Conservation (phyloP, 1,140 invertebrate genomes). For the Agrypnia vestita region DNA sequence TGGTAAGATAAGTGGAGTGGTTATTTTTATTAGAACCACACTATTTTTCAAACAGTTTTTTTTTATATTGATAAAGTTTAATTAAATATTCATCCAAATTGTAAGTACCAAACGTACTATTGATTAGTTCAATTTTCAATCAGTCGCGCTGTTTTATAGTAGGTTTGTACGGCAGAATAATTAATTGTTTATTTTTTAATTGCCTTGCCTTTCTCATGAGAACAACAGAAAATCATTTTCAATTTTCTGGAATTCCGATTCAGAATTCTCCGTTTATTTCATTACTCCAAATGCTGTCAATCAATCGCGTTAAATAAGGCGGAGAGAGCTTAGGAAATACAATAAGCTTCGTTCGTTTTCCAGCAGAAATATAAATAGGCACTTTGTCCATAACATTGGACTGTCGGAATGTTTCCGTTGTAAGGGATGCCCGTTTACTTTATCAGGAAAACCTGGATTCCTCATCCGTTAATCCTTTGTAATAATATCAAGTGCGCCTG, state of each 20-base stretch:
- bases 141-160: too few relatives aligned
- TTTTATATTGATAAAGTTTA: too few relatives aligned
- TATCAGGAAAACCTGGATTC: background rate
- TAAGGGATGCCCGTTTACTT: conserved; percentile 3
- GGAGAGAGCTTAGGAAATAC: conserved; percentile 3
- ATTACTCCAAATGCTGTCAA: conserved; percentile 19
- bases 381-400: conserved; percentile 4
- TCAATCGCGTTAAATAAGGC: conserved; percentile 26
- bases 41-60: too few relatives aligned
- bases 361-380: background rate
- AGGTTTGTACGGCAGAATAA: too few relatives aligned
- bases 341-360: conserved; percentile 9
- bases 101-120: too few relatives aligned
- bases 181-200: too few relatives aligned
- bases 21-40: too few relatives aligned
- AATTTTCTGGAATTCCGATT: conserved; percentile 9
- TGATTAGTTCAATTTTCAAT: too few relatives aligned
- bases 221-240: background rate
- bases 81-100: too few relatives aligned
- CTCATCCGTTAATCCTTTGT: background rate
- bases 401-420: background rate
- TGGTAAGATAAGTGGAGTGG: too few relatives aligned
- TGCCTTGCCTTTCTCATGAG: too few relatives aligned
- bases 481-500: too few relatives aligned
- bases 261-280: conserved; percentile 22